phyloP scores from a whole-genome alignment of 2,113 vertebrate genomes.

The Hoplias malabaricus region DNA sequence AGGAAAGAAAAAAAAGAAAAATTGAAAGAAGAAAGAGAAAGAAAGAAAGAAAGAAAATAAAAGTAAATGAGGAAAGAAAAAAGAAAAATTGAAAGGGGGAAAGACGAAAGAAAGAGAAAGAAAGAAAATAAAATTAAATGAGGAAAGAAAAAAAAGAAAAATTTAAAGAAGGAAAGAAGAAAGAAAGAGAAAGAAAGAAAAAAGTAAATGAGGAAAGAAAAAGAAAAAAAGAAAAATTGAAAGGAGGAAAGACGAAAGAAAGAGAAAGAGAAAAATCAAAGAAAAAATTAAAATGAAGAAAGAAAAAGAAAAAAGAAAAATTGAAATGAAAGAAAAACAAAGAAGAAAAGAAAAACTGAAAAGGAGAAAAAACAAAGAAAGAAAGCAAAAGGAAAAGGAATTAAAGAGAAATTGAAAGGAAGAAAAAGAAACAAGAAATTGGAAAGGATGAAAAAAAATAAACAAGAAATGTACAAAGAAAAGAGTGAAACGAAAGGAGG shows the following conservation, averaged over 20 bases:
- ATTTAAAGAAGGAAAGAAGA: not conserved
- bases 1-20: not conserved
- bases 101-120: not conserved
- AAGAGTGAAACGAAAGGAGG: too few species aligned
- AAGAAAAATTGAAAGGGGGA: not conserved
- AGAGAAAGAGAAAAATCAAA: too few species aligned
- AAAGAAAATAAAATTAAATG: not conserved
- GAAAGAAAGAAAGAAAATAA: not conserved
- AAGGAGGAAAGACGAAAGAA: not conserved
- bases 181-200: not conserved
- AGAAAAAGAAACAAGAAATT: too few species aligned
- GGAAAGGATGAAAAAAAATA: too few species aligned
- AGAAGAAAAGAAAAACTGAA: too few species aligned
- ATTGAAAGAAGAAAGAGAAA: not conserved
- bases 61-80: not conserved
- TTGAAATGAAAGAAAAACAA: too few species aligned
- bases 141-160: not conserved
- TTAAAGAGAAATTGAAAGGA: too few species aligned
- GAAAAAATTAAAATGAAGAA: too few species aligned
- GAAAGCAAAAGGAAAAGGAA: too few species aligned
- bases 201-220: not conserved
- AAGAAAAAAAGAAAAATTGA: too few species aligned
- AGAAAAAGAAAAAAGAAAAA: too few species aligned
- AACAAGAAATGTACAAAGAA: not conserved
- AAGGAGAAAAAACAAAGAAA: too few species aligned